A percentile compares a stretch with the other conserved stretches of the same genome.
Conservation (phyloP, 35 echinoderm and acorn worm species). For the Lytechinus variegatus region DNA sequence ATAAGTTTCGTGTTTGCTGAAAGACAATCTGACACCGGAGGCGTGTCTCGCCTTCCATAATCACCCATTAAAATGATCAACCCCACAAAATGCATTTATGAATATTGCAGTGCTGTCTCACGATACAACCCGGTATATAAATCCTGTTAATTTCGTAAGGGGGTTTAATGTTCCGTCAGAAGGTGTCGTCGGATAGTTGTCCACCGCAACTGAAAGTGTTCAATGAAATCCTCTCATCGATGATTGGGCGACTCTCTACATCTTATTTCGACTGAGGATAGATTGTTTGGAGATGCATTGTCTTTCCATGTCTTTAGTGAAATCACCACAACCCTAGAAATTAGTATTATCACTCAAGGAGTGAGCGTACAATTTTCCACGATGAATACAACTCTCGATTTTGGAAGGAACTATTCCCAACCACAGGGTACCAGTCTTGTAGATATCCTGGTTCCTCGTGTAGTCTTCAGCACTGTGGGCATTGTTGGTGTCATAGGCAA, state of each 20-base stretch:
- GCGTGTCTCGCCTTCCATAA: background rate
- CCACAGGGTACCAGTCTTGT: too few species aligned
- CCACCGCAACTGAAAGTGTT: background rate
- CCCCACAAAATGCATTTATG: too few species aligned
- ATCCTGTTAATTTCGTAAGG: background rate
- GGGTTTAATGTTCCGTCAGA: background rate
- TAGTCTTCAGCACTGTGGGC: background rate
- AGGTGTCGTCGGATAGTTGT: background rate
- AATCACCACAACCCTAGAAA: background rate
- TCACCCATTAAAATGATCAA: background rate
- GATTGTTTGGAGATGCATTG: background rate
- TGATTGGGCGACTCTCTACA: background rate
- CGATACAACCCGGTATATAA: background rate
- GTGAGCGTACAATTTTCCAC: background rate
- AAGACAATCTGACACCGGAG: background rate
- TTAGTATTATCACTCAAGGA: background rate
- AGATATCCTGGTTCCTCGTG: too few species aligned
- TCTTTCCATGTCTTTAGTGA: background rate
- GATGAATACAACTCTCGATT: background rate
- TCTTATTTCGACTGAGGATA: background rate
- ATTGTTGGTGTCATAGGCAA: slow-evolving; percentile 25
- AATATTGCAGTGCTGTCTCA: background rate
- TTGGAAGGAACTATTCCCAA: too few species aligned
- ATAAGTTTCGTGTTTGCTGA: background rate
- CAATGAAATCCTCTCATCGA: too few species aligned